phyloP scores from a whole-genome alignment of 2,888 invertebrate genomes.

The Brachyptera risi region DNA sequence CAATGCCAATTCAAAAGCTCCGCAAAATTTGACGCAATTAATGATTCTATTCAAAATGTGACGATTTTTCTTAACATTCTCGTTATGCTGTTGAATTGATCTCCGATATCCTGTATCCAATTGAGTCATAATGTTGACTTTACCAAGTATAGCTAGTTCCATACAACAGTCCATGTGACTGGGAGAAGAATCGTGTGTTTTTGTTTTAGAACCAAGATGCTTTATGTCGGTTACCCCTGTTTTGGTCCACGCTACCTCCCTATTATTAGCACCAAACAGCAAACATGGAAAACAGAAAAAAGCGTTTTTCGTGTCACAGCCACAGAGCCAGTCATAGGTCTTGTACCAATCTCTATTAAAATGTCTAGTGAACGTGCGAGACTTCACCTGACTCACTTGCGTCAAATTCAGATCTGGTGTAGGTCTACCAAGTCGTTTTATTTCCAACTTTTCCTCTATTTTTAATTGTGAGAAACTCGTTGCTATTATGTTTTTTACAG shows the following conservation, averaged over 20 bases:
- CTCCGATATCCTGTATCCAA: slow-evolving; percentile 31
- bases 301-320: slow-evolving; percentile 13
- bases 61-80: slow-evolving; percentile 33
- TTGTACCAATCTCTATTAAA: background rate
- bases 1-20: slow-evolving; percentile 37
- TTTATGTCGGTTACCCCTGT: slow-evolving; percentile 32
- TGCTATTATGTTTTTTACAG: background rate
- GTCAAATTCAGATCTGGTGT: background rate
- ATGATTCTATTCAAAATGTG: slow-evolving; percentile 34
- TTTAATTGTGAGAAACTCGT: background rate
- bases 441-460: background rate
- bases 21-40: slow-evolving; percentile 40
- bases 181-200: slow-evolving; percentile 29
- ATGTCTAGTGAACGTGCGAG: background rate
- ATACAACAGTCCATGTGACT: slow-evolving; percentile 28
- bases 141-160: slow-evolving; percentile 30
- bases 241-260: slow-evolving; percentile 24
- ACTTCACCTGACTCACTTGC: background rate
- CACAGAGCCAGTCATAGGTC: slow-evolving; percentile 11
- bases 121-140: slow-evolving; percentile 33
- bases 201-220: slow-evolving; percentile 31
- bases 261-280: slow-evolving; percentile 31
- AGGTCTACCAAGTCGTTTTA: background rate
- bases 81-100: slow-evolving; percentile 31
- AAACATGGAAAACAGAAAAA: slow-evolving; percentile 36